Base-by-base conservation (phyloP, 2,113 vertebrate genomes). In the Proterorhinus semilunaris region DNA sequence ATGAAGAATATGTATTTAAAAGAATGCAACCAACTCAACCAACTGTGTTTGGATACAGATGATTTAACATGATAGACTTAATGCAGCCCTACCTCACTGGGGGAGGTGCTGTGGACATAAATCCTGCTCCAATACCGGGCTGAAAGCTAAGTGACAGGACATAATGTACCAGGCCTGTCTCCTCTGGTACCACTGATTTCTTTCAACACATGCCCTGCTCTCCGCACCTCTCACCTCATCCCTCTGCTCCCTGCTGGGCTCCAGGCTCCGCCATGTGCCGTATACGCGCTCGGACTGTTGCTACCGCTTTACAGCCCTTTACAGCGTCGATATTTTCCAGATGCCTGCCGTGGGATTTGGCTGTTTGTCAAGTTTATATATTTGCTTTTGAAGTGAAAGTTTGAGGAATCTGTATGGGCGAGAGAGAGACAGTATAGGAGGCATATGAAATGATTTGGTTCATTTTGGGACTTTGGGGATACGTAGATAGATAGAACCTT, bases 311-410 rank as follows among this genome's bases (percentile, higher is more conserved):
- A 51, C 68, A 8, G 71, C 55, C 68, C 70, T 85, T 79, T 36
- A 80, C 65, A 74, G 65, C 77, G 66, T 64, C 65, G 73, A 83
- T 69, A 68, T 83, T 77, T 90, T 90, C 85, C 88, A 90, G 87
- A 88, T 89, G 85, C 73, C 78, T 83, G 83, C 69, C 63, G 87
- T 62, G 17, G 17, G 17, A 81, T 68, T 70, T 69, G 84, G 58
- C 49, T 63, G 49, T 43, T 55, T 45, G 62, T 49, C 62, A 63
- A 68, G 69, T 69, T 10, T 27, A 55, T 64, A 15, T 27, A 54
- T 65, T 47, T 43, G 66, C 65, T 69, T 83, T 65, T 71, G 71
- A 86, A 79, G 27, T 77, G 36, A 72, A 51, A 48, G 45, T 36
- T 21, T 58, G 27, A 58, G 27, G 27, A 36, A 36, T 36, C 27